Conservation (phyloP, 1,140 invertebrate genomes). For the Saccostrea cuccullata region DNA sequence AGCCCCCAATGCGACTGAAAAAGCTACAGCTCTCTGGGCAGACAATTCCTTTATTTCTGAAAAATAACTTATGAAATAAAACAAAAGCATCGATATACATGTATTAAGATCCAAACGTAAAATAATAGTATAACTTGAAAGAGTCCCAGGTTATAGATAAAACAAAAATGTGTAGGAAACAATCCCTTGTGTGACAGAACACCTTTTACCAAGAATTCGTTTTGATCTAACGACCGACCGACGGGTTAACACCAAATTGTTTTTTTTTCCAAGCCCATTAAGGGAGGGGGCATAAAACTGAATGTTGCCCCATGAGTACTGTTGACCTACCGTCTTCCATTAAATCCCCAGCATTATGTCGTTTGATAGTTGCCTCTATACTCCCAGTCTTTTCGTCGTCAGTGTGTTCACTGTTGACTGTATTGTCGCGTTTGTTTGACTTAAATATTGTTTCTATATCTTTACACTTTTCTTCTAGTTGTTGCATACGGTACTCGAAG, state of each 20-base stretch:
- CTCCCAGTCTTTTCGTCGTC: background rate
- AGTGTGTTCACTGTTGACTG: background rate
- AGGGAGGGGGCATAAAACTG: too few relatives aligned
- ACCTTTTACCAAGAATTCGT: too few relatives aligned
- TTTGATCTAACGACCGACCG: too few relatives aligned
- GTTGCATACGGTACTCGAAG: slow-evolving; percentile 8
- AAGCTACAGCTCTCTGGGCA: background rate
- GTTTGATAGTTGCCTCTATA: background rate
- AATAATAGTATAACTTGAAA: too few relatives aligned
- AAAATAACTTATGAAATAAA: background rate
- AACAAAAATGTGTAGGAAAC: too few relatives aligned
- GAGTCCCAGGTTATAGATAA: too few relatives aligned
- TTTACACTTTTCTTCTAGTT: background rate
- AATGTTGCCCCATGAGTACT: too few relatives aligned
- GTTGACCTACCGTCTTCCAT: slow-evolving; percentile 1
- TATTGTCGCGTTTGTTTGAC: background rate
- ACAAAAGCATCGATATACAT: background rate
- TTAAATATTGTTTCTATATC: background rate
- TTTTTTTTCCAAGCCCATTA: too few relatives aligned
- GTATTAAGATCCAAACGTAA: too few relatives aligned
- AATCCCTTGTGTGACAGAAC: too few relatives aligned
- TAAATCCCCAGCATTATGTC: background rate
- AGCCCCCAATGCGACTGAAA: background rate
- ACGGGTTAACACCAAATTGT: too few relatives aligned
- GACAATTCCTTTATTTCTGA: background rate